phyloP scores from a whole-genome alignment of 2,113 vertebrate genomes.

The Parotia lawesii region DNA sequence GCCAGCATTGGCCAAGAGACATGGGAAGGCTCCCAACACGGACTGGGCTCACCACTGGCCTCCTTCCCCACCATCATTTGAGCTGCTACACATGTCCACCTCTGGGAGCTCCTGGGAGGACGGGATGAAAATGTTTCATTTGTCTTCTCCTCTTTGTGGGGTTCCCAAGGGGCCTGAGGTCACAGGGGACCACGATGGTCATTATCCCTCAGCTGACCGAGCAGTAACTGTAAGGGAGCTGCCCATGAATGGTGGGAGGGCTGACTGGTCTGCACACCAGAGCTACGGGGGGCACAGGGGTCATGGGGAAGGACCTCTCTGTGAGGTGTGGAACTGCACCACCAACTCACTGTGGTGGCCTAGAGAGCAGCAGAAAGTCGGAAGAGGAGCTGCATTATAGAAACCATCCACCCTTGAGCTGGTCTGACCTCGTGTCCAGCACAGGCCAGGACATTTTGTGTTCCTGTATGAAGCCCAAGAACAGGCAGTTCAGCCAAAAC shows the following conservation, averaged over 20 bases:
- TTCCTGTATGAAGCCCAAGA: background rate
- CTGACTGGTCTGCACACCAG: background rate
- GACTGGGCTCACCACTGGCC: background rate
- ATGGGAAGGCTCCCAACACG: fast-evolving
- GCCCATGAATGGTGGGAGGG: background rate
- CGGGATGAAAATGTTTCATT: background rate
- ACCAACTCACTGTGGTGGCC: background rate
- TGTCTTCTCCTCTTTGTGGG: background rate
- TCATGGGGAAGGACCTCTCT: background rate
- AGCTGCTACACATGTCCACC: background rate
- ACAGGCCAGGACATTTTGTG: background rate
- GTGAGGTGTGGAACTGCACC: background rate
- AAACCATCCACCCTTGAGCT: background rate
- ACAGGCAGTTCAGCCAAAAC: background rate
- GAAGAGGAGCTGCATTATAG: background rate
- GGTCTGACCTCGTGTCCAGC: background rate
- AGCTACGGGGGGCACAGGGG: fast-evolving
- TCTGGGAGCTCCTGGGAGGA: background rate
- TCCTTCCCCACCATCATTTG: background rate
- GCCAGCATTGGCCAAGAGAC: background rate
- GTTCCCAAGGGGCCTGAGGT: background rate
- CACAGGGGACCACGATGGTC: background rate
- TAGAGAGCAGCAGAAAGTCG: background rate
- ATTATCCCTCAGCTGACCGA: background rate
- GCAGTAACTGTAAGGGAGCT: background rate